A percentile compares a stretch with the other conserved stretches of the same genome.
Conservation (phyloP, 1,140 invertebrate genomes). For the Eriosoma lanigerum region DNA sequence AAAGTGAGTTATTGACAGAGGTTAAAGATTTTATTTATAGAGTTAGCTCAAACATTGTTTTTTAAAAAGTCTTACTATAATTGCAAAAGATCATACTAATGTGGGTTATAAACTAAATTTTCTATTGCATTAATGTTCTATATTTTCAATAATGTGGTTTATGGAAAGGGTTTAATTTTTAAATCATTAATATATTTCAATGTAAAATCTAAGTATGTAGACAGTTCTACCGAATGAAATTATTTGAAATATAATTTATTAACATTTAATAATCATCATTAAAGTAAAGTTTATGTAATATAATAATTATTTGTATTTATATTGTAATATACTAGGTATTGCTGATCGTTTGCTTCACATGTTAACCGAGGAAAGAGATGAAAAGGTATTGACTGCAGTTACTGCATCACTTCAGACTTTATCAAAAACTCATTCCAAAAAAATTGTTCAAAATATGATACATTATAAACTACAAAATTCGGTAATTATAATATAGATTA, state of each 20-base stretch:
- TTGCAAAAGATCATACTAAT: too few relatives aligned
- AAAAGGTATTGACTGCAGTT: constrained; percentile 35
- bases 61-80: too few relatives aligned
- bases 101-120: too few relatives aligned
- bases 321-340: not conserved
- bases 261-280: not conserved
- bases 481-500: constrained; percentile 27
- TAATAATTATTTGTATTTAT: not conserved
- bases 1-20: constrained; percentile 13
- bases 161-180: too few relatives aligned
- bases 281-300: not conserved
- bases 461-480: constrained; percentile 46
- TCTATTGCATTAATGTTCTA: too few relatives aligned
- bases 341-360: constrained; percentile 36
- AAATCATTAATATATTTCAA: too few relatives aligned
- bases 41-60: too few relatives aligned
- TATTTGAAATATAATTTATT: too few relatives aligned
- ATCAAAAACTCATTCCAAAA: constrained; percentile 36
- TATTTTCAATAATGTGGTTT: too few relatives aligned
- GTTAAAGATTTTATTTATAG: too few relatives aligned
- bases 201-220: too few relatives aligned
- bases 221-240: too few relatives aligned
- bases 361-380: constrained; percentile 41
- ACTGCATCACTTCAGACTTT: not conserved
- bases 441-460: constrained; percentile 44